phyloP scores from a whole-genome alignment of 2,888 invertebrate species.

The Tenodera sinensis region DNA sequence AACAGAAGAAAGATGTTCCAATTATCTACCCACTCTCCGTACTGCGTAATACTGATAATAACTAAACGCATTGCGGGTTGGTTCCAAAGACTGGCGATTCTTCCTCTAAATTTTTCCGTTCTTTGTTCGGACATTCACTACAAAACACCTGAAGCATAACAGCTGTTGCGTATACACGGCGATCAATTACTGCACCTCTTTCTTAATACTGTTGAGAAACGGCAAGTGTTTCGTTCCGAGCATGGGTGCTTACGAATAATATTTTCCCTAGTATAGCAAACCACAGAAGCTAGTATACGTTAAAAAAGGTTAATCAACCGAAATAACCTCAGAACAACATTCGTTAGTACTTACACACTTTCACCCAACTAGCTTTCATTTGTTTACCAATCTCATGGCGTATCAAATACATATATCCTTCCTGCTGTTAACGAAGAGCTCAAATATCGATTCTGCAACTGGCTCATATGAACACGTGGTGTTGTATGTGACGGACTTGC shows the following conservation, averaged over 20 bases:
- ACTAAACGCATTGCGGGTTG: too few relatives aligned
- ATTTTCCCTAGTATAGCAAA: not conserved
- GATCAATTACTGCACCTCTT: not conserved
- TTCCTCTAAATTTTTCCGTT: not conserved
- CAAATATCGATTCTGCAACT: not conserved
- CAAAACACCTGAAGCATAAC: not conserved
- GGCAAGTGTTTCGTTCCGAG: not conserved
- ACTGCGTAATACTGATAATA: too few relatives aligned
- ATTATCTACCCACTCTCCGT: too few relatives aligned
- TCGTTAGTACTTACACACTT: not conserved
- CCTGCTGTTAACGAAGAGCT: not conserved
- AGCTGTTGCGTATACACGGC: not conserved
- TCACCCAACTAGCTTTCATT: not conserved
- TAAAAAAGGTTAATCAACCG: not conserved
- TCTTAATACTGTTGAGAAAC: not conserved
- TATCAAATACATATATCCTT: not conserved
- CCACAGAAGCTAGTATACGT: not conserved
- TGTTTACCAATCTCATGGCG: not conserved
- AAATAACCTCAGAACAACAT: not conserved
- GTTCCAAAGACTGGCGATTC: not conserved
- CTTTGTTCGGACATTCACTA: not conserved
- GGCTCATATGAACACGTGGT: too few relatives aligned
- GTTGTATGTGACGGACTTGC: too few relatives aligned
- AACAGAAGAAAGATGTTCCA: too few relatives aligned
- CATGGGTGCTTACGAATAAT: not conserved